Conservation (phyloP, 2,113 vertebrate genomes). For the Cnemophilus loriae region DNA sequence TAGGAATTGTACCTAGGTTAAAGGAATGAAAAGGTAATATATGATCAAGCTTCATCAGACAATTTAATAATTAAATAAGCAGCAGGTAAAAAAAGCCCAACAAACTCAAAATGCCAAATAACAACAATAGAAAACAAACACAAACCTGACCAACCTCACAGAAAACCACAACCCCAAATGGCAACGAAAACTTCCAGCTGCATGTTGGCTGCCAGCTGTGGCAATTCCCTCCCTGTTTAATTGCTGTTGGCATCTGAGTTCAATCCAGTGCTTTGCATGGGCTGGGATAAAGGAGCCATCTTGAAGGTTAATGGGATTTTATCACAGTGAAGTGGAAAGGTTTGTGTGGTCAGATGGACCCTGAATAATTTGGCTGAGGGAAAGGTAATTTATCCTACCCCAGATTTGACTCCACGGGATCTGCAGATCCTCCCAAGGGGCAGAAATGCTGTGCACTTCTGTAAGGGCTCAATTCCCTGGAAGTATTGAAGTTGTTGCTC, state of each 20-base stretch:
- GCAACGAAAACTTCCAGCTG: neutral
- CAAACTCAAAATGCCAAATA: neutral
- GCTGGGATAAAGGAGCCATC: neutral
- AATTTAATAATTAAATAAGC: neutral
- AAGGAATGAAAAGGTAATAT: neutral
- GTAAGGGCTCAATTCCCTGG: neutral
- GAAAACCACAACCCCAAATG: neutral
- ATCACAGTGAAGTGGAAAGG: neutral
- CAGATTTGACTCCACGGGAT: fast-evolving
- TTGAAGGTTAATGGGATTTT: neutral
- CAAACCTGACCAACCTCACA: neutral
- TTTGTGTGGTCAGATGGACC: neutral
- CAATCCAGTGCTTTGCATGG: neutral
- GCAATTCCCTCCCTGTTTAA: neutral
- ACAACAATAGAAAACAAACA: neutral
- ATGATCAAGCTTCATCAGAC: neutral
- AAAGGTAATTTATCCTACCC: neutral
- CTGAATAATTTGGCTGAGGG: neutral
- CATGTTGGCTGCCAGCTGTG: fast-evolving
- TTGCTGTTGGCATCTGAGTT: neutral
- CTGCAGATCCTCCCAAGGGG: neutral
- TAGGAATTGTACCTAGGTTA: neutral
- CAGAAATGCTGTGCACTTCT: neutral
- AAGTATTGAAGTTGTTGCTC: neutral
- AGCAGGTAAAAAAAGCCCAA: neutral